These are phyloP conservation scores for Halcyon badia DNA, from an alignment of 2,797 vertebrate genomes.

Conservation along the genomic window DNA sequence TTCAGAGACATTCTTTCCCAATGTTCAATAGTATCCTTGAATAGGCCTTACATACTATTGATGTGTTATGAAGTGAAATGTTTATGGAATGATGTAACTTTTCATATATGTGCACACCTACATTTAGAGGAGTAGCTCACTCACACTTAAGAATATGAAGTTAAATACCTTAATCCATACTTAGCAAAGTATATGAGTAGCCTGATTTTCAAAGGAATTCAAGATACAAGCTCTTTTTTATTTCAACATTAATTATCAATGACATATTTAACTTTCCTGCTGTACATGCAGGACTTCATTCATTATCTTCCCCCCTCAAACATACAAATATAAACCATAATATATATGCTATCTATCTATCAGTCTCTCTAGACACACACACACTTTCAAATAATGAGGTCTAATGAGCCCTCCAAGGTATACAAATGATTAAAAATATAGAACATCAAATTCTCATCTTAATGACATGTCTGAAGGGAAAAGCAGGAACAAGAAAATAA, in stretches of 20 bases:
- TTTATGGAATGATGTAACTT: not conserved
- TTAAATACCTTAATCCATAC: not conserved
- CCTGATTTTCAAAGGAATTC: not conserved
- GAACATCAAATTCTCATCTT: slow-evolving; percentile 47
- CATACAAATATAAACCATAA: not conserved
- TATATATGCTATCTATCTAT: not conserved
- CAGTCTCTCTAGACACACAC: not conserved
- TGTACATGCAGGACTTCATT: not conserved
- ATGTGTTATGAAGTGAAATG: not conserved
- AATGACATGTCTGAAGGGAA: slow-evolving; percentile 27
- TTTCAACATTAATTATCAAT: not conserved
- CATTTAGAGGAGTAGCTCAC: not conserved
- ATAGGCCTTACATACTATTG: not conserved
- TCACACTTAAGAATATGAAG: not conserved
- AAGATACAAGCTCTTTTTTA: not conserved
- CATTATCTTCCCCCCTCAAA: not conserved
- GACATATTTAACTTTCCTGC: not conserved
- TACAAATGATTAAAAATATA: slow-evolving; percentile 46
- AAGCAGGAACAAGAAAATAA: slow-evolving; percentile 56
- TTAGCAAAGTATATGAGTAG: not conserved
- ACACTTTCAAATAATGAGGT: not conserved
- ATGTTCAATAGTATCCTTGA: not conserved
- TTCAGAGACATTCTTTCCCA: not conserved
- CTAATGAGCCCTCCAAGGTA: slow-evolving; percentile 26
- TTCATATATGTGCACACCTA: not conserved